Percentiles rank a stretch among this genome's conserved stretches.
These are phyloP conservation scores for Euzophera pinguis DNA, from an alignment of 2,888 invertebrate species.

Conservation along the genomic window DNA sequence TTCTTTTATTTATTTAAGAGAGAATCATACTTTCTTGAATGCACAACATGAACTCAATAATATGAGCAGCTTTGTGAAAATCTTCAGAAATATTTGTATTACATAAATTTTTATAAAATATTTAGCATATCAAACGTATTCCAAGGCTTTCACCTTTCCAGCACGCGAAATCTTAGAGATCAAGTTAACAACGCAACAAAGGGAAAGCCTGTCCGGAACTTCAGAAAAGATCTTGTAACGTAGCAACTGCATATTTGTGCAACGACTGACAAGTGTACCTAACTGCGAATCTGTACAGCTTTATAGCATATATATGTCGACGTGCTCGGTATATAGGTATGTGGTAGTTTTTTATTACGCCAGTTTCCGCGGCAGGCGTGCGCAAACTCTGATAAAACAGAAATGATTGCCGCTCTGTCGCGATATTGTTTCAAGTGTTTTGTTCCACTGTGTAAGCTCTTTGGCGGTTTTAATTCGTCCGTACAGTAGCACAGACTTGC, in stretches of 20 bases:
- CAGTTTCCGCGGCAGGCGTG: conserved; percentile 68
- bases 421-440: conserved; percentile 75
- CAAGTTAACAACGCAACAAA: conserved; percentile 7
- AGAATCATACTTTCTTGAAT: no score
- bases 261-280: conserved; percentile 6
- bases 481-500: no score
- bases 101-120: no score
- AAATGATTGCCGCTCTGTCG: conserved; percentile 74
- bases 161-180: background rate
- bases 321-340: conserved; percentile 30
- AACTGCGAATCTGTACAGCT: background rate
- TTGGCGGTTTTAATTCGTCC: conserved; percentile 57
- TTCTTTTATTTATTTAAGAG: no score
- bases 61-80: no score
- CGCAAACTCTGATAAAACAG: conserved; percentile 76
- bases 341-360: conserved; percentile 72
- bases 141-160: background rate
- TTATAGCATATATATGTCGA: conserved; percentile 17
- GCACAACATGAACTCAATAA: no score
- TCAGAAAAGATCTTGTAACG: background rate
- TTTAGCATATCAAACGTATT: no score
- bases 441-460: conserved; percentile 60
- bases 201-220: conserved; percentile 1
- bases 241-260: conserved; percentile 10
- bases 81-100: no score